phyloP scores from a whole-genome alignment of 2,888 invertebrate genomes.

The Mesochorus sp. region DNA sequence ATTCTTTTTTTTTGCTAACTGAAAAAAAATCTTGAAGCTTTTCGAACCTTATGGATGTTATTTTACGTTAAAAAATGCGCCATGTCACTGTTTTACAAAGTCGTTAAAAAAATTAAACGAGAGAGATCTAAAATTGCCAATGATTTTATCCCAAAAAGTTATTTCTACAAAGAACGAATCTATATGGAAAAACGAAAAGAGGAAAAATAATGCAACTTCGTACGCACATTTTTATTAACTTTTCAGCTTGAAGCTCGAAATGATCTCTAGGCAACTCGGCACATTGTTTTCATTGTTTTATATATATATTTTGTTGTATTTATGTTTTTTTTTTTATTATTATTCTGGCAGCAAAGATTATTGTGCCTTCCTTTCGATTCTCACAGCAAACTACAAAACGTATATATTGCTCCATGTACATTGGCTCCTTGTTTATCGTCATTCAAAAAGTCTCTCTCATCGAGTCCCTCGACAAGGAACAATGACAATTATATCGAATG shows the following conservation, averaged over 20 bases:
- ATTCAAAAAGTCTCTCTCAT: too few species aligned
- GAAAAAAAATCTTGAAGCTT: too few species aligned
- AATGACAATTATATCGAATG: not conserved
- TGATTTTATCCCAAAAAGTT: not conserved
- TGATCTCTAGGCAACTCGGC: conserved; percentile 54
- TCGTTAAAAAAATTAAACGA: not conserved
- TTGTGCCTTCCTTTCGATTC: conserved; percentile 24
- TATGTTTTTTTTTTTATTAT: conserved; percentile 4
- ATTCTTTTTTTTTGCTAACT: too few species aligned
- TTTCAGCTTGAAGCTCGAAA: conserved; percentile 43
- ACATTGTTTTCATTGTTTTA: conserved; percentile 9
- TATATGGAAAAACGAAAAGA: not conserved
- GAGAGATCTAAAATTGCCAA: not conserved
- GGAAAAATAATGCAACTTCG: not conserved
- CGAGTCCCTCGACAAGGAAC: not conserved
- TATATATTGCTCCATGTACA: conserved; percentile 2
- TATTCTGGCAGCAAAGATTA: conserved; percentile 36
- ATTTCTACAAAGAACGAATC: not conserved
- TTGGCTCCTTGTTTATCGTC: conserved; percentile 9
- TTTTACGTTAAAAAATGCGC: too few species aligned
- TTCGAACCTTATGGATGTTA: too few species aligned
- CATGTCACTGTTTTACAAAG: too few species aligned
- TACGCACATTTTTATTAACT: conserved; percentile 17
- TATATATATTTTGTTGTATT: too few species aligned
- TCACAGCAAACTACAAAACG: not conserved